Conservation (phyloP, 2,797 vertebrate genomes). For the Sphenopsis melanotis region DNA sequence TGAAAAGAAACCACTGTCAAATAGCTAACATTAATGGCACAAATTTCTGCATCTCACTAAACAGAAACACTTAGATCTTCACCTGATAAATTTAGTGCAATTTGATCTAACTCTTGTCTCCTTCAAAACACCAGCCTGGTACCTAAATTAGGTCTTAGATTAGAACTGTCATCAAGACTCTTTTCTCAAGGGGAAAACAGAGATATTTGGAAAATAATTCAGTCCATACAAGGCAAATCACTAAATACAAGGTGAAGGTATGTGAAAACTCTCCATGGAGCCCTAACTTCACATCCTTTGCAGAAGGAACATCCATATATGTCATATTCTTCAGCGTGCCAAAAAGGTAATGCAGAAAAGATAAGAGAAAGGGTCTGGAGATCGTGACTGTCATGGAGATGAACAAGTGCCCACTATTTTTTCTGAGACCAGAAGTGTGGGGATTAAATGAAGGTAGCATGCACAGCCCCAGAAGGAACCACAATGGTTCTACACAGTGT, state of each 20-base stretch:
- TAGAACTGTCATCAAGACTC: neutral
- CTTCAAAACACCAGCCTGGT: neutral
- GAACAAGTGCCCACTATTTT: neutral
- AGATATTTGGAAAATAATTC: neutral
- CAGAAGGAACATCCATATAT: neutral
- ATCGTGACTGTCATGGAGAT: neutral
- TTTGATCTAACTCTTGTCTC: neutral
- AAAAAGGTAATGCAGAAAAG: neutral
- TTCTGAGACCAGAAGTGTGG: neutral
- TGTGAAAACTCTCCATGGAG: neutral
- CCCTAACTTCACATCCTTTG: neutral
- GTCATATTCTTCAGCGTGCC: neutral
- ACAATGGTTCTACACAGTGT: rapidly evolving
- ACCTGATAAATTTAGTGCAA: neutral
- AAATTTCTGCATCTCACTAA: neutral
- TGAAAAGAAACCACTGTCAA: slow-evolving; percentile 12
- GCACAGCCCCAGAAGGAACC: neutral
- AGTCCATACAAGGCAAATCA: rapidly evolving
- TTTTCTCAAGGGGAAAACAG: neutral
- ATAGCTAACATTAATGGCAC: neutral
- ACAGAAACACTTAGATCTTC: neutral
- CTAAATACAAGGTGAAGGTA: neutral
- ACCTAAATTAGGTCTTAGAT: neutral
- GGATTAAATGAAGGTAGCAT: neutral
- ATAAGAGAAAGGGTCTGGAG: neutral